Evolutionary conservation across 2,888 invertebrate species (phyloP).

Genomic region (Crossocerus cetratus): DNA sequence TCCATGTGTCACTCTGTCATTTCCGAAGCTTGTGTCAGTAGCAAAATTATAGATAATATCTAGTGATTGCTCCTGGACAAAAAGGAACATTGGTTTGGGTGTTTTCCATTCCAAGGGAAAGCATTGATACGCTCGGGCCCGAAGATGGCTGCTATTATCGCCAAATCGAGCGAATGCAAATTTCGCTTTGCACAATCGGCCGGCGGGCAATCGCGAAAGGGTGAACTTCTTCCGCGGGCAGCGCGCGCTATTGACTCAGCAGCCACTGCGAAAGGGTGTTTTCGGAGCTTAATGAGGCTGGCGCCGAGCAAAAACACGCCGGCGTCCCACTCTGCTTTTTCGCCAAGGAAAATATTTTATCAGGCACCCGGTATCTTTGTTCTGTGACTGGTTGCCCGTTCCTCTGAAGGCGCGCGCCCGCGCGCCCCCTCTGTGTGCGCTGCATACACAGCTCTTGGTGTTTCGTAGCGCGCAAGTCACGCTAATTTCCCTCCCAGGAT

Average conservation of each 20-base stretch:
- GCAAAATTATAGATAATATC: no score
- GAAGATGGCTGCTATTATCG: background rate
- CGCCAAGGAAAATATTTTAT: background rate
- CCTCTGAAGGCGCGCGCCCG: no score
- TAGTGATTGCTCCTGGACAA: no score
- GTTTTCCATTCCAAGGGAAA: no score
- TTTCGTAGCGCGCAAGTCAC: constrained; percentile 15
- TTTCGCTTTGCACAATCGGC: background rate
- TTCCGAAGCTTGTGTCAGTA: no score
- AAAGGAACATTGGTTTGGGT: no score
- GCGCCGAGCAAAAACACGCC: background rate
- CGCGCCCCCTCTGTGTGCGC: no score
- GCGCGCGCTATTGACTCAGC: background rate
- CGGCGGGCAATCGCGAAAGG: background rate
- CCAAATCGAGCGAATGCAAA: no score
- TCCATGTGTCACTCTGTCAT: no score
- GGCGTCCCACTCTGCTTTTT: background rate
- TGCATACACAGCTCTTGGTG: no score
- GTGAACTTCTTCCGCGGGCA: background rate
- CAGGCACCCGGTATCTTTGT: background rate
- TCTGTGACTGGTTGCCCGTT: background rate
- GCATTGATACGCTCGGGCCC: constrained; percentile 3
- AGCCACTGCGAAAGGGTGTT: no score
- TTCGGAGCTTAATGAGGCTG: constrained; percentile 12
- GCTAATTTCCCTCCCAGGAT: constrained; percentile 21